Evolutionary conservation across 2,113 vertebrate genomes (phyloP).

Genomic region (Nothobranchius kuhntae): DNA sequence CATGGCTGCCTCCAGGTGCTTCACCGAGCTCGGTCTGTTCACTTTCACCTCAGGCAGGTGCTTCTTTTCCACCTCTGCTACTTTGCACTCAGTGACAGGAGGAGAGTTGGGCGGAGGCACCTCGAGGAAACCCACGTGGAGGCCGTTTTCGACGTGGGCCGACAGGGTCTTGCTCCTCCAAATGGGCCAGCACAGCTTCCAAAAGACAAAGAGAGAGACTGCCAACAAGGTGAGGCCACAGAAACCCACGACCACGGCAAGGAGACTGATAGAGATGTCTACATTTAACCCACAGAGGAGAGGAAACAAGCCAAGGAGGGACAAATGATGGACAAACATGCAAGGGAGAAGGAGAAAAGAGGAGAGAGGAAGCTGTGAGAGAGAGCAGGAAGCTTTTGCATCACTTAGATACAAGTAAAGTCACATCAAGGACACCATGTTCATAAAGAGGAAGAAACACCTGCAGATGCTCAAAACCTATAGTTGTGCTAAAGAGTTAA

Average conservation of each 20-base stretch:
- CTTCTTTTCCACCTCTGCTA: constrained; percentile 80
- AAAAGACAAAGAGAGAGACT: constrained; percentile 98
- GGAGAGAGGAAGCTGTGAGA: constrained; percentile 75
- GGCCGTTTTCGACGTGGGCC: constrained; percentile 74
- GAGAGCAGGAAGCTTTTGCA: constrained; percentile 61
- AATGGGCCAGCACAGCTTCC: constrained; percentile 97
- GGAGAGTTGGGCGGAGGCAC: constrained; percentile 65
- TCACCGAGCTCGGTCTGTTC: constrained; percentile 82
- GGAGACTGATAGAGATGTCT: constrained; percentile 97
- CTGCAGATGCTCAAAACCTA: background rate
- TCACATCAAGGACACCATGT: constrained; percentile 16
- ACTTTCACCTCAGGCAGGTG: constrained; percentile 79
- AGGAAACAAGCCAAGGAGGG: constrained; percentile 28
- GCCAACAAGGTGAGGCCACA: constrained; percentile 94
- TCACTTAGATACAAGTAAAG: constrained; percentile 47
- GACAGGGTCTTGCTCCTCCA: constrained; percentile 92
- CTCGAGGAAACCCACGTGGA: constrained; percentile 80
- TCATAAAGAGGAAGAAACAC: background rate
- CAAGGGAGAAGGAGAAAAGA: constrained; percentile 69
- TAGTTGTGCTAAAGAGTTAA: background rate
- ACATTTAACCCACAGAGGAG: constrained; percentile 63
- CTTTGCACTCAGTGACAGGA: constrained; percentile 39
- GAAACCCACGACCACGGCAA: constrained; percentile 96
- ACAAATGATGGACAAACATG: constrained; percentile 75
- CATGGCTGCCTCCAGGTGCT: constrained; percentile 89